Base-by-base conservation (phyloP, 2,888 invertebrate species). In the Pycnomerus fuliginosus region DNA sequence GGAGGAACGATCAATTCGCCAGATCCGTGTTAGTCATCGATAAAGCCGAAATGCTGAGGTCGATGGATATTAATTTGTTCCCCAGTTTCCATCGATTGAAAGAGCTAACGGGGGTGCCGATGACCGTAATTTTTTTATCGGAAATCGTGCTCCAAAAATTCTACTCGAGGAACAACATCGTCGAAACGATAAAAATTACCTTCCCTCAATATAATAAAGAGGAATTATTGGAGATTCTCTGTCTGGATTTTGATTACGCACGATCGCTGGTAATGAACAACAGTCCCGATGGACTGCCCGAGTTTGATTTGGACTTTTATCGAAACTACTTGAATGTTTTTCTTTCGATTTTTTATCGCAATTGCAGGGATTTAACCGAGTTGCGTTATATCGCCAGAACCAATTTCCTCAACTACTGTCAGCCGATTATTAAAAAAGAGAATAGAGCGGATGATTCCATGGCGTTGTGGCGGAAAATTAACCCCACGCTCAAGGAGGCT, bases 341-440 rank as follows among this genome's bases (percentile, higher is more conserved):
- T 66, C 74, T 94, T 2, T 86, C 87, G 54, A 87, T 92, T 22
- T 94, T 91, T 71, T 87, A 86, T 62, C 77, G 86, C 60, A 87
- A 85, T 16, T 93, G 93, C 70, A 78, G 92, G 13, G 91, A 93
- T 76, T 71, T 94, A 32, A 84, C 84, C 14, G 94, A 95, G 71
- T 75, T 95, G 37, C 79, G 83, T 50, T 81, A 90, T 62, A 84
- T 91, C 78, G 87, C 90, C n/a, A 77, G 80, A 56, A 74, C 82
- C 27, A 85, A 84, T 68, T 92, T 90, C 62, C 65, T 75, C 0
- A 84, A 84, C 64, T 94, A 92, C 65, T 79, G 87, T 60, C 85
- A 88, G 60, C 93, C 93, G 0, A 80, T 94, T 12, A 70, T 84
- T 27, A 78, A 73, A 37, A 82, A 83, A 24, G 80, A 80, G 56